A percentile compares a stretch with the other conserved stretches of the same genome.
phyloP scores from a whole-genome alignment of 1,140 invertebrate genomes.

The Euwallacea fornicatus region DNA sequence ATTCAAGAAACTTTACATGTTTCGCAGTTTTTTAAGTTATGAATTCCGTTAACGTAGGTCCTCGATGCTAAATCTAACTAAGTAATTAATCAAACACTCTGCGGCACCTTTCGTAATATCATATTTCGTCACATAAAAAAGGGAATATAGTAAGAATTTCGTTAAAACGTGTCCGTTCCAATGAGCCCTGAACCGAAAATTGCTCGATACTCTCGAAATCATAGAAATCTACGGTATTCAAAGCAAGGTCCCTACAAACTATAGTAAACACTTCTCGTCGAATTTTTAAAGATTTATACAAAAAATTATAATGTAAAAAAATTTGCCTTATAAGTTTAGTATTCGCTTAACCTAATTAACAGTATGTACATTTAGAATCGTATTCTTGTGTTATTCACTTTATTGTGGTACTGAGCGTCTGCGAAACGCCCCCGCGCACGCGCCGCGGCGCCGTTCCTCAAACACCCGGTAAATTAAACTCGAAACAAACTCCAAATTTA shows the following conservation, averaged over 20 bases:
- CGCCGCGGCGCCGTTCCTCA: no score
- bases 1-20: constrained; percentile 54
- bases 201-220: no score
- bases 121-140: constrained; percentile 10
- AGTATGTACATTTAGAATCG: constrained; percentile 57
- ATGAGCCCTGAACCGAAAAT: no score
- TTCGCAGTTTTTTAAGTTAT: constrained; percentile 47
- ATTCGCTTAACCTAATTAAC: constrained; percentile 49
- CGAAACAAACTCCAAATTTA: no score
- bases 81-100: constrained; percentile 26
- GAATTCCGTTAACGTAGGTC: constrained; percentile 36
- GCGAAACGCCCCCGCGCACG: no score
- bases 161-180: background rate
- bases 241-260: constrained; percentile 33
- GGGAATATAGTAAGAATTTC: constrained; percentile 14
- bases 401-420: no score
- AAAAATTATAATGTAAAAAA: constrained; percentile 33
- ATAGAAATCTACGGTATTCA: constrained; percentile 28
- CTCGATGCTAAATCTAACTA: constrained; percentile 45
- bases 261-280: constrained; percentile 11
- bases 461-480: no score
- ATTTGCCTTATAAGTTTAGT: constrained; percentile 19
- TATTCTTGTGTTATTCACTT: constrained; percentile 46
- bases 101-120: constrained; percentile 6
- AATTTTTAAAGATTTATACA: constrained; percentile 34